phyloP scores from a whole-genome alignment of 2,797 vertebrate genomes.

The Alauda arvensis region DNA sequence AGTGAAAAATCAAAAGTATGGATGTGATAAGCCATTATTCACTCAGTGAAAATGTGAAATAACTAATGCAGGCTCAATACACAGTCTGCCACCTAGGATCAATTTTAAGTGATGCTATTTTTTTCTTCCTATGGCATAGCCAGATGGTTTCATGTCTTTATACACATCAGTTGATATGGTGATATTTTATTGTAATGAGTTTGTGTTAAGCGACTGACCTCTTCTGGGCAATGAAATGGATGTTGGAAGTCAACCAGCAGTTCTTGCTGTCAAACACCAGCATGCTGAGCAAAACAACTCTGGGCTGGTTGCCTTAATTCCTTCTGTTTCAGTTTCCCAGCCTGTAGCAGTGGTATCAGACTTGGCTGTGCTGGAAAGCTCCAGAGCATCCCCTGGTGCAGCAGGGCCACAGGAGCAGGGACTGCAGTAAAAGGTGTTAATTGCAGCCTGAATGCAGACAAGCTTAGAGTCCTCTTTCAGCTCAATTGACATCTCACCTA shows the following conservation, averaged over 20 bases:
- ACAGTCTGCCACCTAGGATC: neutral
- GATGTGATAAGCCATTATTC: neutral
- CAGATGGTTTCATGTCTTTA: neutral
- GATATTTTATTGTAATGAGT: neutral
- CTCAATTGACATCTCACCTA: neutral
- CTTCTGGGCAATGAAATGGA: neutral
- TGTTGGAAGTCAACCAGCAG: neutral
- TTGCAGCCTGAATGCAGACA: neutral
- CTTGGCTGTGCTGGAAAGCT: neutral
- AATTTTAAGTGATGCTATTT: neutral
- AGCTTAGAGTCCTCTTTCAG: neutral
- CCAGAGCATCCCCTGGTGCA: neutral
- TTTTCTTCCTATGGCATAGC: neutral
- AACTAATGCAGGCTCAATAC: neutral
- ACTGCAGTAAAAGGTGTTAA: neutral
- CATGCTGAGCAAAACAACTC: fast-evolving
- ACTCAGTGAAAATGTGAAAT: neutral
- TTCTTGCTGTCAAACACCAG: neutral
- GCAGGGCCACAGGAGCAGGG: neutral
- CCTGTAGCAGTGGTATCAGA: neutral
- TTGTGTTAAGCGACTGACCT: neutral
- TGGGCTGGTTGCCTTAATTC: neutral
- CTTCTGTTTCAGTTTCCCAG: neutral
- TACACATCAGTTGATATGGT: neutral
- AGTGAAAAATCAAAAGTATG: neutral